Percentiles rank a stretch among this genome's conserved stretches.
phyloP scores from a whole-genome alignment of 2,113 vertebrate genomes.

The Nycticorax nycticorax region DNA sequence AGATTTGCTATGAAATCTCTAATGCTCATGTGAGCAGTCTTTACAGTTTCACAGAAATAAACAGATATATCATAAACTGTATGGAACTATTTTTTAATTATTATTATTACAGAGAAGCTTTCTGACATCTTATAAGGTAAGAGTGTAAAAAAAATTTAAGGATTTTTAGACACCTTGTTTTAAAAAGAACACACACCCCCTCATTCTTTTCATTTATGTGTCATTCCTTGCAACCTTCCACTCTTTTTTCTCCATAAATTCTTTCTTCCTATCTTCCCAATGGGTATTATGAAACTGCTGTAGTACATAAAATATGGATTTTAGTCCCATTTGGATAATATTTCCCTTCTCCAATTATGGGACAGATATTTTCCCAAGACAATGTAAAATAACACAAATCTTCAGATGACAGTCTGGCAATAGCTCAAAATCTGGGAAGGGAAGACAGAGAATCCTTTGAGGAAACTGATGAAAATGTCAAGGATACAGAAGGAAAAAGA shows the following conservation, averaged over 20 bases:
- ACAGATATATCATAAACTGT: not conserved
- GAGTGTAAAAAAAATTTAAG: not conserved
- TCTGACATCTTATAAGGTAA: not conserved
- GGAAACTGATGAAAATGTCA: slow-evolving; percentile 34
- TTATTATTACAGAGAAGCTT: not conserved
- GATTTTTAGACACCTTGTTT: not conserved
- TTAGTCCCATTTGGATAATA: not conserved
- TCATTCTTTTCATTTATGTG: not conserved
- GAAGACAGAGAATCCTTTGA: not conserved
- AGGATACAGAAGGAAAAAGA: not conserved
- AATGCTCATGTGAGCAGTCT: not conserved
- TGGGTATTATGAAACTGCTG: not conserved
- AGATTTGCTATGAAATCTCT: not conserved
- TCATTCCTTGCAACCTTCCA: not conserved
- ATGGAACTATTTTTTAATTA: not conserved
- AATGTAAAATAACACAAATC: not conserved
- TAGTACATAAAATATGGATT: not conserved
- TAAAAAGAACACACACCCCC: not conserved
- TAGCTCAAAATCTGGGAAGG: not conserved
- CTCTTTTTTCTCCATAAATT: not conserved
- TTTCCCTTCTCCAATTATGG: not conserved
- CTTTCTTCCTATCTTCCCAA: not conserved
- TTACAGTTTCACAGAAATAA: not conserved
- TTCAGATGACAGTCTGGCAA: not conserved
- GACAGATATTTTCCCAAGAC: slow-evolving; percentile 7